A percentile compares a stretch with the other conserved stretches of the same genome.
Evolutionary conservation across 2,113 vertebrate species (phyloP).

Genomic region (Hippocampus comes): DNA sequence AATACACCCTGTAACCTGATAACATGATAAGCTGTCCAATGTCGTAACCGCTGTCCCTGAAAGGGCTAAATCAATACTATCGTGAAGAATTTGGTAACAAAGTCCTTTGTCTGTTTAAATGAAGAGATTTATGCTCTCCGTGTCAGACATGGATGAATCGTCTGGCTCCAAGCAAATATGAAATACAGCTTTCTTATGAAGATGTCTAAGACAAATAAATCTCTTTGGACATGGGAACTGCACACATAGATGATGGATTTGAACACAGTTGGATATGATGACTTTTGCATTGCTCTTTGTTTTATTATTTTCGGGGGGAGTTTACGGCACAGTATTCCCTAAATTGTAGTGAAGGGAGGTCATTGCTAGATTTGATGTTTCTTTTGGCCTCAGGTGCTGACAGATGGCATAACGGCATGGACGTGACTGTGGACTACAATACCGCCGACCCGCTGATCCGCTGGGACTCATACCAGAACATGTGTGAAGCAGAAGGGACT

Average conservation of each 20-base stretch:
- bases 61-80: not conserved
- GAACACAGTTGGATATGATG: not conserved
- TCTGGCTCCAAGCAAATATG: not conserved
- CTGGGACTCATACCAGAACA: slow-evolving; percentile 92
- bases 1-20: no score
- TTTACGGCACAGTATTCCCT: not conserved
- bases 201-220: not conserved
- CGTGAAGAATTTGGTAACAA: not conserved
- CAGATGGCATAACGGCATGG: slow-evolving; percentile 77
- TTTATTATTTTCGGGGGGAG: not conserved
- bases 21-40: no score
- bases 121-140: not conserved
- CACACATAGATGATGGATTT: not conserved
- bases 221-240: not conserved
- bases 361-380: not conserved
- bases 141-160: not conserved
- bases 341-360: not conserved
- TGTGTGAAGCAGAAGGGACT: slow-evolving; percentile 84
- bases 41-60: no score
- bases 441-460: slow-evolving; percentile 82
- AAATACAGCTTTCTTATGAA: not conserved
- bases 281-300: not conserved
- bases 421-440: slow-evolving; percentile 85
- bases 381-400: slow-evolving; percentile 72
- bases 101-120: not conserved